Percentiles rank a stretch among this genome's conserved stretches.
phyloP scores from a whole-genome alignment of 2,797 vertebrate genomes.

The Antrozous pallidus region DNA sequence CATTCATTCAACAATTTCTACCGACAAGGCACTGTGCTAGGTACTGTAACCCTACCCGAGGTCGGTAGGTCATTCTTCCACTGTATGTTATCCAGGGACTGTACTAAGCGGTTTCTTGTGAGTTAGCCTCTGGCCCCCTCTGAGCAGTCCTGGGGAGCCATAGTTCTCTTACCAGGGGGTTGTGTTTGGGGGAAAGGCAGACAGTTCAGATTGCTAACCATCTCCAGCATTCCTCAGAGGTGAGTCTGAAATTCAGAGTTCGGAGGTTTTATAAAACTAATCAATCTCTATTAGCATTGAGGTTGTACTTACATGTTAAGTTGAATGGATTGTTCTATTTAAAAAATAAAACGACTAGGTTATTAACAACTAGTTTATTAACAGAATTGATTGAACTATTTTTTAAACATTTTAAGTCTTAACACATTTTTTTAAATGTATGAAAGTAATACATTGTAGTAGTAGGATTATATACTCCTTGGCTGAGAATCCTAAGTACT shows the following conservation, averaged over 20 bases:
- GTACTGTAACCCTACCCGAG: constrained; percentile 63
- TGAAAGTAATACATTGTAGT: constrained; percentile 70
- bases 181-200: constrained; percentile 1
- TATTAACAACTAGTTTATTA: constrained; percentile 73
- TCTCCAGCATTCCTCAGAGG: constrained; percentile 50
- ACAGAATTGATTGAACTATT: constrained; percentile 63
- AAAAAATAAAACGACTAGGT: constrained; percentile 55
- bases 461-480: constrained; percentile 69
- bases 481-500: constrained; percentile 65
- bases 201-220: constrained; percentile 36
- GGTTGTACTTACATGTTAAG: constrained; percentile 52
- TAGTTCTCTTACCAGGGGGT: constrained; percentile 50
- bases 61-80: constrained; percentile 55
- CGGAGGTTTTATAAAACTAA: constrained; percentile 41
- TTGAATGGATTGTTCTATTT: constrained; percentile 63
- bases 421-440: constrained; percentile 64
- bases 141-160: constrained; percentile 52
- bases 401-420: constrained; percentile 68
- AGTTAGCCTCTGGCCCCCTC: constrained; percentile 37
- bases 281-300: constrained; percentile 54
- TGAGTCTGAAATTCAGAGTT: constrained; percentile 50
- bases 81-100: constrained; percentile 52
- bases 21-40: constrained; percentile 70
- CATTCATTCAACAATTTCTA: constrained; percentile 54
- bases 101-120: constrained; percentile 6